Evolutionary conservation across 2,888 invertebrate genomes (phyloP).

Genomic region (Timema cristinae): DNA sequence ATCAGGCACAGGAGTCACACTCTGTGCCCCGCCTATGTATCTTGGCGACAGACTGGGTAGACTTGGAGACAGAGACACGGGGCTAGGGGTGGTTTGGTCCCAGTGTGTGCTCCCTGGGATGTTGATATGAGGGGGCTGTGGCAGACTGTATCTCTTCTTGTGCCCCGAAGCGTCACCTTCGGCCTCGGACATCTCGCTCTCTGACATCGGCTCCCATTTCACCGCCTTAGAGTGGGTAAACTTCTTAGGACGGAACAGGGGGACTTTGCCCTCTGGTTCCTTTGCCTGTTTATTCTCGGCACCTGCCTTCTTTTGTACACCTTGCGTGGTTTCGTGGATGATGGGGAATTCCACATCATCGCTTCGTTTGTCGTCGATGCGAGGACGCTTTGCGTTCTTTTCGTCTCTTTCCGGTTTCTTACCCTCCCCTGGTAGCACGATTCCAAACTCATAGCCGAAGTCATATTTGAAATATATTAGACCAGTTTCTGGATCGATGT

Average conservation of each 20-base stretch:
- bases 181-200: conserved; percentile 58
- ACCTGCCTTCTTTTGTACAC: conserved; percentile 32
- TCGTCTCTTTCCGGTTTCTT: conserved; percentile 44
- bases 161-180: conserved; percentile 44
- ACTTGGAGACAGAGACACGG: conserved; percentile 56
- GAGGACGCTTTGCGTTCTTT: conserved; percentile 27
- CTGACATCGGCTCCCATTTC: conserved; percentile 60
- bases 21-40: conserved; percentile 40
- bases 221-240: conserved; percentile 47
- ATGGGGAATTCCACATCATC: conserved; percentile 61
- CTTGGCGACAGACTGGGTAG: conserved; percentile 56
- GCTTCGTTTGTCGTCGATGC: conserved; percentile 48
- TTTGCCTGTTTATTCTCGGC: neutral
- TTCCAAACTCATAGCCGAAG: conserved; percentile 75
- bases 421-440: conserved; percentile 64
- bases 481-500: conserved; percentile 70
- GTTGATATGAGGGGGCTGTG: conserved; percentile 39
- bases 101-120: conserved; percentile 36
- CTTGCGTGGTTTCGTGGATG: conserved; percentile 57
- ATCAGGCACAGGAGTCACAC: conserved; percentile 32
- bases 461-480: conserved; percentile 78
- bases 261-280: conserved; percentile 33
- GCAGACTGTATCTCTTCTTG: conserved; percentile 47
- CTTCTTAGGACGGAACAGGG: conserved; percentile 46
- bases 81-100: conserved; percentile 51